phyloP scores from a whole-genome alignment of 1,140 invertebrate genomes.

The Drosophila sulfurigaster region DNA sequence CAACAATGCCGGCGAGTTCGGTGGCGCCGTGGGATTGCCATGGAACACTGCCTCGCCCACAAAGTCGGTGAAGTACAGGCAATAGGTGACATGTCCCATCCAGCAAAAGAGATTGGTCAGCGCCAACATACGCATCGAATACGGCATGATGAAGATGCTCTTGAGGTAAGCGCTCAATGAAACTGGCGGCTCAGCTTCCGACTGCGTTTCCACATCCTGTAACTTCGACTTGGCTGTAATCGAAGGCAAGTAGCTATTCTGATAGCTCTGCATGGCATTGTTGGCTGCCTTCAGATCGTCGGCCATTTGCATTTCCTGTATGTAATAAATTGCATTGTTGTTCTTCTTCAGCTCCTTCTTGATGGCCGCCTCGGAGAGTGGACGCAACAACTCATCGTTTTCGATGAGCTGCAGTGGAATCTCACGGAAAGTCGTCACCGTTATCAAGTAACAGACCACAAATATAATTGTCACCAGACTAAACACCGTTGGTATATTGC shows the following conservation, averaged over 20 bases:
- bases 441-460: constrained; percentile 88
- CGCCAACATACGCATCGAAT: constrained; percentile 90
- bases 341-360: constrained; percentile 84
- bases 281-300: constrained; percentile 51
- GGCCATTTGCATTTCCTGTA: constrained; percentile 67
- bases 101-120: constrained; percentile 94
- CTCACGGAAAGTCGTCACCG: constrained; percentile 90
- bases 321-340: constrained; percentile 75
- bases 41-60: constrained; percentile 93
- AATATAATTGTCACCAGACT: constrained; percentile 90
- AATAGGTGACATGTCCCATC: constrained; percentile 95
- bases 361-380: constrained; percentile 79
- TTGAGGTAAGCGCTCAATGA: constrained; percentile 88
- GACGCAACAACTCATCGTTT: constrained; percentile 73
- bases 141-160: constrained; percentile 92
- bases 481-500: constrained; percentile 92
- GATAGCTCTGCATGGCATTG: constrained; percentile 62
- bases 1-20: constrained; percentile 39
- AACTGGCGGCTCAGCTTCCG: constrained; percentile 68
- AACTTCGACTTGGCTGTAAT: constrained; percentile 22
- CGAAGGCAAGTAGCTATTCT: constrained; percentile 55
- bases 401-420: constrained; percentile 88
- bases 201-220: constrained; percentile 41
- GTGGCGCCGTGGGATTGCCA: constrained; percentile 88
- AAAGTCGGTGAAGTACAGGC: constrained; percentile 95